Base-by-base conservation (phyloP, 2,888 invertebrate genomes). In the Pherbina coryleti region DNA sequence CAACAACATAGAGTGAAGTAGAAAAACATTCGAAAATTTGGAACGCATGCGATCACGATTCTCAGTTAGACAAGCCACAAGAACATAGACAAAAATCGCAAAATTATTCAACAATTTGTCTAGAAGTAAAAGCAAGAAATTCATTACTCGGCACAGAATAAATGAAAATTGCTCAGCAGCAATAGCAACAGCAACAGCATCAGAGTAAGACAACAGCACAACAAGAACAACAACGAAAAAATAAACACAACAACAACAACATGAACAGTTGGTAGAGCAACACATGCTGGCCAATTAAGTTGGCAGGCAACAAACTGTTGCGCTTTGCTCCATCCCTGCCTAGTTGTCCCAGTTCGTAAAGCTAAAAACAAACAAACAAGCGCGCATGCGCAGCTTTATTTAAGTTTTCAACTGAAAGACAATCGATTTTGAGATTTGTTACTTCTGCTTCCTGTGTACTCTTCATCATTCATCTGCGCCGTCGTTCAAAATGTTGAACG, bases 231-330 rank as follows among this genome's bases (percentile, higher is more conserved):
- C 44, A 44, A 44, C 44, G 44, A 37, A n/a, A 28, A 66, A n/a
- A 66, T 19, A 31, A n/a, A 31, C 7, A 22, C 5, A 22, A 37
- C 75, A 69, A 60, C 69, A 60, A 69, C 76, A 72, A n/a, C 25
- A 19, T 55, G 5, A 3, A 55, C 34, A 66, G 8, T 66, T 66
- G 34, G 55, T 22, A 8, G 19, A 55, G 55, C 76, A 77, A 66
- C 66, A 77, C 77, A 62, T 34, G 55, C 82, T 84, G 82, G 83
- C 83, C 86, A 86, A 82, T 86, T 85, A 86, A 85, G 84, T 84
- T 84, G 86, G 82, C 85, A 83, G 86, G 82, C 85, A 83, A 84
- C 86, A 85, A 86, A 85, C 85, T 85, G 85, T 86, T 85, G 85
- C 83, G 44, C 44, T 44, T 44, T 44, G 11, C 44, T 44, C 11